Base-by-base conservation (phyloP, 2,888 invertebrate species). In the Drosophila multiciliata region DNA sequence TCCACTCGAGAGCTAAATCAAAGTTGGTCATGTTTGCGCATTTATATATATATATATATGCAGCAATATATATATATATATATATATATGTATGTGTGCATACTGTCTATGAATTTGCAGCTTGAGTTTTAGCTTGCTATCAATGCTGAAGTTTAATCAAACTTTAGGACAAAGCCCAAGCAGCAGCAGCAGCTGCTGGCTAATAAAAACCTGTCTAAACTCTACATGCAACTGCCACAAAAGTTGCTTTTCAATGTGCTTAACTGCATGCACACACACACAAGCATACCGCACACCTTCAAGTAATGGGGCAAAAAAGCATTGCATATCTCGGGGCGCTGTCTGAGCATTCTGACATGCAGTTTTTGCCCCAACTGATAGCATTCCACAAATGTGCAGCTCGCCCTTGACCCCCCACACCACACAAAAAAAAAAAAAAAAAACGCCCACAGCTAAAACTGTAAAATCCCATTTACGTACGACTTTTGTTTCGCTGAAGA, bases 131-230 rank as follows among this genome's bases (percentile, higher is more conserved):
- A 65, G 68, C 59, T 66, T 54, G 63, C 77, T 78, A 79, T 80
- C 82, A 72, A 78, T 78, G 80, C 75, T 61, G 60, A 75, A 79
- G 82, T 80, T 80, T 80, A 82, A 80, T 80, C 82, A 80, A 80
- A 82, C 73, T 79, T 79, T 72, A 69, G 75, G 75, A 67, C 78
- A 49, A 58, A 36, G 33, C 33, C 55, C 36, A 57, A 36, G 23
- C 23, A 23, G 23, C 23, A 29, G 45, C 73, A 66, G 66, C 64
- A 60, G 68, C 63, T 62, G 69, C 58, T 52, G 57, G 78, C 69
- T 77, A 69, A 77, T 78, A 77, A 77, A 76, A 80, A 57, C 65
- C 76, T 72, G 77, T 73, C 80, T 23, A 60, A 80, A 64, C 76
- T 80, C 66, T 52, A 63, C 59, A 68, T 63, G 63, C 75, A 79